A percentile compares a stretch with the other conserved stretches of the same genome.
Evolutionary conservation across 2,797 vertebrate species (phyloP).

Genomic region (Parotocinclus haroldoi): DNA sequence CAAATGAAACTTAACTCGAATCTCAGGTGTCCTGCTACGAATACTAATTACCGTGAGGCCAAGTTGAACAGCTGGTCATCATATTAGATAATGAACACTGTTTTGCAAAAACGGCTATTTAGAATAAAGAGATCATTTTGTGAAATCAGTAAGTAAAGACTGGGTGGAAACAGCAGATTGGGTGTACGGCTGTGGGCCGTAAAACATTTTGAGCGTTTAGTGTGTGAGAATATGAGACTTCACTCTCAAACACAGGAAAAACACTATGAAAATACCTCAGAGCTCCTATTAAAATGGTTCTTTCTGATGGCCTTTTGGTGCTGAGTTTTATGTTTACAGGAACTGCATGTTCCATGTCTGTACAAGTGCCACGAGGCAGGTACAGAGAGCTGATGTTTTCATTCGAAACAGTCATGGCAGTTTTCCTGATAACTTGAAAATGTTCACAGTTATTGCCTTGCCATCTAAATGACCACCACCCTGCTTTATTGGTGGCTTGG

Average conservation of each 20-base stretch:
- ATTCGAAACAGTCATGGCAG: constrained; percentile 9
- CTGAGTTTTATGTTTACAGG: constrained; percentile 9
- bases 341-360: constrained; percentile 2
- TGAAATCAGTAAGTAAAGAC: no score
- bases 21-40: no score
- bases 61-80: no score
- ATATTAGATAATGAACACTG: neutral
- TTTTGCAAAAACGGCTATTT: constrained; percentile 4
- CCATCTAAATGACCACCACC: constrained; percentile 7
- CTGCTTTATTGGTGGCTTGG: neutral
- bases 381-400: constrained; percentile 12
- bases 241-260: no score
- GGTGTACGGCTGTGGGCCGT: no score
- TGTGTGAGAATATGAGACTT: neutral
- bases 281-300: constrained; percentile 4
- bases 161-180: no score
- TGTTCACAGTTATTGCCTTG: constrained; percentile 5
- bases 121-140: neutral
- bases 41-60: no score
- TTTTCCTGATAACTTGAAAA: constrained; percentile 11
- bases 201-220: constrained; percentile 9
- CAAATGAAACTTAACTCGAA: no score
- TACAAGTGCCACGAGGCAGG: neutral
- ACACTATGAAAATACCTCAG: neutral
- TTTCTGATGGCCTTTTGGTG: neutral